Evolutionary conservation across 2,113 vertebrate genomes (phyloP), one percentile per base, ranked within the genome.

Genomic region (Taxidea taxus): DNA sequence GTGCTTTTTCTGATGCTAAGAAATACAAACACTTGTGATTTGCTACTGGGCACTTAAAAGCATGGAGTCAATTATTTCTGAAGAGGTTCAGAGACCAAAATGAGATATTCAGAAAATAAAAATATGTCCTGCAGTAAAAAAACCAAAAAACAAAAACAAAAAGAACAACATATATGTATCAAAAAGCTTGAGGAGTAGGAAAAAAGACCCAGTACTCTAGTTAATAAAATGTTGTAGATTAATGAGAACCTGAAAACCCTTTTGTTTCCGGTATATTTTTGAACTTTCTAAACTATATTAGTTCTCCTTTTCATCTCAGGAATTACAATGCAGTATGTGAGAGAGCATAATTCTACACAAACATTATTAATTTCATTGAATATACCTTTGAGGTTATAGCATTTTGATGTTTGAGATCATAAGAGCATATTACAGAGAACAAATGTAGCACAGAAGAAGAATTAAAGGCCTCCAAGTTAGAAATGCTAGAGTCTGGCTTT

Each of bases 1-100:
- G 39, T 56, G 83, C 64, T 88, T 97, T 97, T 95, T 90, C 81
- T 96, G 91, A 87, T 68, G 80, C 86, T 95, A 58, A 96, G 94
- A 93, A 91, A 95, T 75, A 75, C 31, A 94, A 87, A 94, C 39
- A 66, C 5, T 85, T 89, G 58, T 92, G 88, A 97, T 94, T 98
- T 96, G 97, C 51, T 75, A 44, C 83, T 51, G 42, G 27, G 49
- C 18, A 78, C 42, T 91, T 82, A 85, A 0, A 90, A 34, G 25
- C 14, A 78, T 62, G 29, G 42, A 89, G 60, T 87, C 37, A 93
- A 23, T n/a, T 95, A 70, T 95, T 94, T 97, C 58, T 39, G 86
- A 82, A 51, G 51, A 96, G 92, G 77, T 9, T 58, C 39, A 51
- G 77, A 91, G 27, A 39, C 56, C 60, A 39, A 87, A 87, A 90